Conservation (phyloP, 2,113 vertebrate genomes). For the Brienomyrus longianalis region DNA sequence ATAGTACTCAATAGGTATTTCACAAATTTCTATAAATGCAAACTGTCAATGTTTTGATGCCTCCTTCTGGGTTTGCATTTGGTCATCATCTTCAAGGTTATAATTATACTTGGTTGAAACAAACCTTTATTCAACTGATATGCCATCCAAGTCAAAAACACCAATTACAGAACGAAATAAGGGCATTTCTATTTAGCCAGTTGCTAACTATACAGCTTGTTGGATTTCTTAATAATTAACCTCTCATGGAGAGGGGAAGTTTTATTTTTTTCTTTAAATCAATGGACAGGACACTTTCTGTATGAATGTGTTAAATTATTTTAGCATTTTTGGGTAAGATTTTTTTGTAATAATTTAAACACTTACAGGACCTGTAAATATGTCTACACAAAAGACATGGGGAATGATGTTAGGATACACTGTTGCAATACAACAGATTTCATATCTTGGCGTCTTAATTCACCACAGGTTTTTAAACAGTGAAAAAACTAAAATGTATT, state of each 20-base stretch:
- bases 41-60: not conserved
- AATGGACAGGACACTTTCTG: not conserved
- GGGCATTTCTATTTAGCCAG: not conserved
- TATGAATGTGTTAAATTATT: not conserved
- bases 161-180: not conserved
- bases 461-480: not conserved
- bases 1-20: not conserved
- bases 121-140: not conserved
- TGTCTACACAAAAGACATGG: not conserved
- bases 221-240: not conserved
- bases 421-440: not conserved
- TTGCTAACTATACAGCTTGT: not conserved
- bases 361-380: not conserved
- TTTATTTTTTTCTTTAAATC: not conserved
- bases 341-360: not conserved
- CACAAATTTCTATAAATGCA: not conserved
- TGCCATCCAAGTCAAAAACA: not conserved
- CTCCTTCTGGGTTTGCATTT: not conserved
- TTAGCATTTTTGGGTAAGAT: not conserved
- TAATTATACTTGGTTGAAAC: not conserved
- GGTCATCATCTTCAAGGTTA: not conserved
- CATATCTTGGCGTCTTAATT: not conserved
- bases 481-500: not conserved
- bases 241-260: not conserved
- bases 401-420: not conserved